A percentile compares a stretch with the other conserved stretches of the same genome.
Conservation (phyloP, 2,113 vertebrate species). For the Alligator sinensis region DNA sequence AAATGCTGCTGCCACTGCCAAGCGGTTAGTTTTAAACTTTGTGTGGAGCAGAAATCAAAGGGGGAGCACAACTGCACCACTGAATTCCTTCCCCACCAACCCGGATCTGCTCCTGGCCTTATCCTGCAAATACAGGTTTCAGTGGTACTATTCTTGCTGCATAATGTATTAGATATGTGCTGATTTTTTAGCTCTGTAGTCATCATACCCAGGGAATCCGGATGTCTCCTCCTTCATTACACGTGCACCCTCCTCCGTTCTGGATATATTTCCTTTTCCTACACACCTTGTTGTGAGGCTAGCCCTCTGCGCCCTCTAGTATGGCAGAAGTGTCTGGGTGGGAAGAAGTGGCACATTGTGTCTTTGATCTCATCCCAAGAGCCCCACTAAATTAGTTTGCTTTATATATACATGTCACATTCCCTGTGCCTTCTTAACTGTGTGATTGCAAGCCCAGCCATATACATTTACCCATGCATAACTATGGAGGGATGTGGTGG, state of each 20-base stretch:
- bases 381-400: neutral
- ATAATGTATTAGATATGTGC: neutral
- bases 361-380: neutral
- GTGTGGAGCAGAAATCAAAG: no score
- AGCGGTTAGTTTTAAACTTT: no score
- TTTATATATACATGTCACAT: neutral
- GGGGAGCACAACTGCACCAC: no score
- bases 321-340: neutral
- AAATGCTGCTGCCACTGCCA: no score
- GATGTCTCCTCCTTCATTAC: neutral
- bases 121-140: neutral
- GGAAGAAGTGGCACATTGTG: neutral
- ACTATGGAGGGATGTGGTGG: neutral
- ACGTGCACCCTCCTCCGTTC: neutral
- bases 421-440: neutral
- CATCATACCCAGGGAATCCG: neutral
- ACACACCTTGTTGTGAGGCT: neutral
- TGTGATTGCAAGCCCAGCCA: neutral
- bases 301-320: neutral
- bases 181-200: neutral
- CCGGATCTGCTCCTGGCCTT: no score
- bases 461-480: neutral
- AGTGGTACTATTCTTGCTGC: neutral
- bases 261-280: neutral
- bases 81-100: no score